Percentiles rank a stretch among this genome's conserved stretches.
phyloP scores from a whole-genome alignment of 2,888 invertebrate species.

The Caradrina clavipalpis region DNA sequence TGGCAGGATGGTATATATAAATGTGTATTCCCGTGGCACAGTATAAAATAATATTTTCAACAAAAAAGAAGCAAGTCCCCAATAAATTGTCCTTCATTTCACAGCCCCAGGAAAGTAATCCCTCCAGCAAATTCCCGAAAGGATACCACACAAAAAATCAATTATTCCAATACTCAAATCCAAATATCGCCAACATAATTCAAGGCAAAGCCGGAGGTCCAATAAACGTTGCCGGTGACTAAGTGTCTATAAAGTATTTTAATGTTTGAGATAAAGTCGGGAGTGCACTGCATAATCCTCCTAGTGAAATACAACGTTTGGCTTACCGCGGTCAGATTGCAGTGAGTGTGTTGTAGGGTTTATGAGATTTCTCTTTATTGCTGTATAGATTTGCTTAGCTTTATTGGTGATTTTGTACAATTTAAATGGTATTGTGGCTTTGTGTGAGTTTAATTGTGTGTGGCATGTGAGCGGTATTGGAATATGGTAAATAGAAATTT shows the following conservation, averaged over 20 bases:
- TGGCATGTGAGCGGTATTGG: background rate
- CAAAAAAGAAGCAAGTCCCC: slow-evolving; percentile 25
- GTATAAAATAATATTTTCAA: too few relatives aligned
- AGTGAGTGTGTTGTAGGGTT: slow-evolving; percentile 64
- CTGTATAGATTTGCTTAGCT: slow-evolving; percentile 59
- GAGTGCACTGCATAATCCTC: slow-evolving; percentile 63
- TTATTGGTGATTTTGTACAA: slow-evolving; percentile 48
- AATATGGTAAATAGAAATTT: background rate
- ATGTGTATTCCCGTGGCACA: too few relatives aligned
- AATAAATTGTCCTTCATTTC: slow-evolving; percentile 16
- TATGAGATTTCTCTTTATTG: slow-evolving; percentile 69
- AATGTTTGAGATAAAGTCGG: slow-evolving; percentile 76
- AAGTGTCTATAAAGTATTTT: slow-evolving; percentile 78
- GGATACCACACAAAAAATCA: slow-evolving; percentile 45
- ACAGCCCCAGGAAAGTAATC: slow-evolving; percentile 17
- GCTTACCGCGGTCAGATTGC: slow-evolving; percentile 63
- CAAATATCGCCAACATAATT: slow-evolving; percentile 53
- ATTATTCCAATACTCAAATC: slow-evolving; percentile 54
- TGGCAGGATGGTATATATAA: too few relatives aligned
- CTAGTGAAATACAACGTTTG: slow-evolving; percentile 68
- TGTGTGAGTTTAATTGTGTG: slow-evolving; percentile 24
- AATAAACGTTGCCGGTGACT: slow-evolving; percentile 61
- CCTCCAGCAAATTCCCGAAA: slow-evolving; percentile 14
- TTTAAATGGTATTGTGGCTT: slow-evolving; percentile 38
- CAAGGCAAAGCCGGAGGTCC: slow-evolving; percentile 45